phyloP scores from a whole-genome alignment of 1,140 invertebrate species.

The Daktulosphaira vitifoliae region DNA sequence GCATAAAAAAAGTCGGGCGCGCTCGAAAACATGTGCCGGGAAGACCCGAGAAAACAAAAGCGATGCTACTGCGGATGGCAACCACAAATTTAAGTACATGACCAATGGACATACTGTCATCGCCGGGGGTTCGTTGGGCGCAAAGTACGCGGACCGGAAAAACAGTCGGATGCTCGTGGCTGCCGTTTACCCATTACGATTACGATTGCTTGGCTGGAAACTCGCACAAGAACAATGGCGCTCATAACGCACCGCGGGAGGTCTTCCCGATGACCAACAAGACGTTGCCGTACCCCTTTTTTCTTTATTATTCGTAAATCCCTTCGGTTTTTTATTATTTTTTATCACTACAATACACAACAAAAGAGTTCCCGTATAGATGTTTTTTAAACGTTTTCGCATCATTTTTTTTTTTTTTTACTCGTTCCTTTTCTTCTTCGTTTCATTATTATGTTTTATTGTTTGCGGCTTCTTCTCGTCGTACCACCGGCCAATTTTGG shows the following conservation, averaged over 20 bases:
- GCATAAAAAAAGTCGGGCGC: too few species aligned
- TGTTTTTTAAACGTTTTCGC: constrained; percentile 32
- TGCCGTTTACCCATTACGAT: background rate
- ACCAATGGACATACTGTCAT: too few species aligned
- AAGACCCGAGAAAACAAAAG: too few species aligned
- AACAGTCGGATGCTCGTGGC: background rate
- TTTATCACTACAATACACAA: background rate
- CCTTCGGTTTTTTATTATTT: constrained; percentile 17
- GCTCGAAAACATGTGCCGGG: too few species aligned
- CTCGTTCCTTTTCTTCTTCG: background rate
- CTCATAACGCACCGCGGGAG: background rate
- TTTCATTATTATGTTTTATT: constrained; percentile 13
- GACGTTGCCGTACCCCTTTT: constrained; percentile 7
- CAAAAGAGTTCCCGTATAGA: constrained; percentile 22
- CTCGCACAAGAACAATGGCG: constrained; percentile 1
- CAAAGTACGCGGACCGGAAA: constrained; percentile 8
- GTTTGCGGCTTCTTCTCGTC: constrained; percentile 18
- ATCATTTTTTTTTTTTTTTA: constrained; percentile 3
- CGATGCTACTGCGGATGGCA: too few species aligned
- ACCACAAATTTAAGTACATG: too few species aligned
- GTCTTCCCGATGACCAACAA: constrained; percentile 17
- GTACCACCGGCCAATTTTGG: constrained; percentile 27
- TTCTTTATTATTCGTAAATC: constrained; percentile 17
- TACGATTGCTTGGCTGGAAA: background rate
- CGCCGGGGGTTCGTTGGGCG: background rate